Evolutionary conservation across 2,113 vertebrate species (phyloP), one percentile per base, ranked within the genome.

Genomic region (Glareola pratincola): DNA sequence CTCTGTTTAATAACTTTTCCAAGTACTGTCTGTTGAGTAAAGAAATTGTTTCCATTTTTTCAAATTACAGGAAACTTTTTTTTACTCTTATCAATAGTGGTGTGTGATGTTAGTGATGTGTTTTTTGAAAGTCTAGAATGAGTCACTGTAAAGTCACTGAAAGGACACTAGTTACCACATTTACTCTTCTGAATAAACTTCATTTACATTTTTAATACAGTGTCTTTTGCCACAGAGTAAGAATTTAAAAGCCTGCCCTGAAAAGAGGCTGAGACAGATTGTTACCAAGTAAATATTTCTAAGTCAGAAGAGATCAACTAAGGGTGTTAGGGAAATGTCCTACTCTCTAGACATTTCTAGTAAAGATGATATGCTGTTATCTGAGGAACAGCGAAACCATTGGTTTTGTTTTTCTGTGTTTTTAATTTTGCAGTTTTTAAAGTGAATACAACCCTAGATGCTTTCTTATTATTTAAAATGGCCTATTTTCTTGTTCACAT

Each of bases 51-150:
- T 97, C 94, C 88, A 93, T 96, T 91, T 96, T 97, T 97, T 97
- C 95, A 97, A 97, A 95, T 98, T 98, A 98, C 98, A 98, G 98
- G 98, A 98, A 98, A 98, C 93, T 67, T 89, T 96, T 96, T 92
- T 97, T 96, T 63, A 90, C 92, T 96, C 89, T 96, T 98, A 97
- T 96, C 97, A 96, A 85, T 88, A 97, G 91, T 92, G 94, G 94
- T 94, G 81, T 92, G 45, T 94, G 96, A 89, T 97, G 97, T 95
- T 96, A 97, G 96, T 97, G 97, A 97, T 98, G 94, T 97, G 97
- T 97, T 98, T 98, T 97, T 94, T 97, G 95, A 98, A 98, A 97
- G 94, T 96, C 93, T 97, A 97, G 97, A 97, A 98, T 98, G 98
- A 98, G 98, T 98, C 98, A 98, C 87, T 90, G 56, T 96, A 81